phyloP scores from a whole-genome alignment of 1,140 invertebrate species.

The Nautilus pompilius region DNA sequence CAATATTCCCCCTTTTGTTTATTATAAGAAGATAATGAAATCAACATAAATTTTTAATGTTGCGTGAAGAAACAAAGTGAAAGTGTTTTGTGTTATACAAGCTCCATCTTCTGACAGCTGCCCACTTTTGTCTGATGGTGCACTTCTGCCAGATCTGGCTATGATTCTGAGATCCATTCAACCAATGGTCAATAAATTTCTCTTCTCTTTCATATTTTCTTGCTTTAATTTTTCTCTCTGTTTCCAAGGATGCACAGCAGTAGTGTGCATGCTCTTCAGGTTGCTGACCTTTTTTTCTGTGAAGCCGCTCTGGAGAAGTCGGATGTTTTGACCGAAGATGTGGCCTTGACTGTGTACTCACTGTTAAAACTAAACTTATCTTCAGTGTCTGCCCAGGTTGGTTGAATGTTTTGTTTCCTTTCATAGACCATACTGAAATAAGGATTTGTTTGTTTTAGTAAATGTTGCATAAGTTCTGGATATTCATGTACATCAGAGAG shows the following conservation, averaged over 20 bases:
- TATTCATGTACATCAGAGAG: neutral
- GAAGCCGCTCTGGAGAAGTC: constrained; percentile 18
- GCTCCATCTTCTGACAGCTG: no score
- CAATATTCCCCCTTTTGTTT: no score
- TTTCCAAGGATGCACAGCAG: constrained; percentile 39
- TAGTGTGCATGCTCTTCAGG: constrained; percentile 31
- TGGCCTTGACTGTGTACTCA: constrained; percentile 59
- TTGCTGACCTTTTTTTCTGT: constrained; percentile 39
- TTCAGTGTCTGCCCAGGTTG: constrained; percentile 62
- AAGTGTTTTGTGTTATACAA: no score
- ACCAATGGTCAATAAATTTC: no score
- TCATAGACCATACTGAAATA: neutral
- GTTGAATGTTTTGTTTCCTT: neutral
- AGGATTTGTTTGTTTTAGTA: neutral
- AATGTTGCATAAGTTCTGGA: neutral
- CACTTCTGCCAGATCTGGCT: no score
- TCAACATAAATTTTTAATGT: no score
- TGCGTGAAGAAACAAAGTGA: no score
- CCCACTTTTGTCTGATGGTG: no score
- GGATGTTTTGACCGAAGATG: constrained; percentile 26
- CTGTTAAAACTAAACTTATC: constrained; percentile 61
- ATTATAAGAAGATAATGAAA: no score
- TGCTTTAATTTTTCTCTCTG: constrained; percentile 40
- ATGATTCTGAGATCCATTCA: no score
- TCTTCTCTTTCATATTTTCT: neutral